Conservation (phyloP, 1,140 invertebrate species). For the Drosophila repleta region DNA sequence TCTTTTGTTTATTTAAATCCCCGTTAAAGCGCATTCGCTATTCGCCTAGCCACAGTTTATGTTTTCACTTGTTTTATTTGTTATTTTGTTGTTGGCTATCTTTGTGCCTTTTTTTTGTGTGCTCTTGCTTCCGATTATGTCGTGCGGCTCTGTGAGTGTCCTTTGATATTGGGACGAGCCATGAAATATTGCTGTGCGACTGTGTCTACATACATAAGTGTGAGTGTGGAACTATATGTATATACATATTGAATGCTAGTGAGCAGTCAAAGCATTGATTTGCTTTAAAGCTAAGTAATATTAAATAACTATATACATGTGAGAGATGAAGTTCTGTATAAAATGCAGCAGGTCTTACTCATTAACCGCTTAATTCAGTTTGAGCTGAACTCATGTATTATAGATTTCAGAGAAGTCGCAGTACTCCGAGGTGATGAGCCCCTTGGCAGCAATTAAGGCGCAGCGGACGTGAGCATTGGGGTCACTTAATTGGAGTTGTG, state of each 20-base stretch:
- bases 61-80: slow-evolving; percentile 33
- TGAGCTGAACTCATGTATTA: not conserved
- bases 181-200: slow-evolving; percentile 63
- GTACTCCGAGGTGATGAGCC: too few species aligned
- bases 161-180: slow-evolving; percentile 48
- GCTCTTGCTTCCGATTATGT: slow-evolving; percentile 47
- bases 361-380: not conserved
- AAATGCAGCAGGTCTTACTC: too few species aligned
- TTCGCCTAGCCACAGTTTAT: not conserved
- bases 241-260: slow-evolving; percentile 36
- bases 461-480: slow-evolving; percentile 27
- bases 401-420: too few species aligned
- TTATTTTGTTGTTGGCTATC: slow-evolving; percentile 52
- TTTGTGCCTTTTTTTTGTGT: slow-evolving; percentile 45
- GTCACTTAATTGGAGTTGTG: slow-evolving; percentile 44
- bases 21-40: not conserved
- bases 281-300: slow-evolving; percentile 14
- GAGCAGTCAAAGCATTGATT: slow-evolving; percentile 2
- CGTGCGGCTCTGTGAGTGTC: slow-evolving; percentile 32
- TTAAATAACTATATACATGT: not conserved
- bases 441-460: slow-evolving; percentile 31
- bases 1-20: not conserved
- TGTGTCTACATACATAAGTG: not conserved
- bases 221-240: not conserved
- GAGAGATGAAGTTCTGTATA: too few species aligned